Percentiles rank a stretch among this genome's conserved stretches.
These are phyloP conservation scores for Aproaerema taeniolella DNA, from an alignment of 2,888 invertebrate genomes.

Conservation along the genomic window DNA sequence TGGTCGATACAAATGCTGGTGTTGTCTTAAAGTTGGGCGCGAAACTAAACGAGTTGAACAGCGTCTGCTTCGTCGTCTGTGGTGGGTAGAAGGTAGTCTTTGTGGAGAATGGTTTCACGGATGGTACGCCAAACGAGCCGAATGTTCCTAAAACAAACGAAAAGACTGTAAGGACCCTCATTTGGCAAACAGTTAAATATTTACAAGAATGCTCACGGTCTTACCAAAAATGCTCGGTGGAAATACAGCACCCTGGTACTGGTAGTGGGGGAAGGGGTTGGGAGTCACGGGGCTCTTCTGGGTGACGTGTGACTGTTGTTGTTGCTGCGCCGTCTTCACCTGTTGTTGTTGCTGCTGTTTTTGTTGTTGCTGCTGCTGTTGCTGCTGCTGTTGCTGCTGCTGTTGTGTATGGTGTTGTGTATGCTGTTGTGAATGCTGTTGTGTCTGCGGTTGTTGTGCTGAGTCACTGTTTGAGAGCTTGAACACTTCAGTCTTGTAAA, in stretches of 20 bases:
- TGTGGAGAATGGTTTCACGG: conserved; percentile 65
- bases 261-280: conserved; percentile 51
- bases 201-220: conserved; percentile 15
- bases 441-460: conserved; percentile 34
- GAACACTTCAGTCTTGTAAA: conserved; percentile 61
- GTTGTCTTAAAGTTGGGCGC: conserved; percentile 55
- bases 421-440: too few relatives aligned
- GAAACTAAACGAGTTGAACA: conserved; percentile 60
- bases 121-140: conserved; percentile 77
- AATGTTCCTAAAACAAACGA: conserved; percentile 67
- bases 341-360: conserved; percentile 38
- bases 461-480: conserved; percentile 58
- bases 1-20: conserved; percentile 34
- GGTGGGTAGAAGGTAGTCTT: conserved; percentile 60
- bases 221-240: conserved; percentile 65
- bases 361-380: too few relatives aligned
- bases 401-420: conserved; percentile 49
- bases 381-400: too few relatives aligned
- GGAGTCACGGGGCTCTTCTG: conserved; percentile 39
- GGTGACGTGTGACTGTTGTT: conserved; percentile 36
- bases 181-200: too few relatives aligned
- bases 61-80: conserved; percentile 57
- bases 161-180: too few relatives aligned
- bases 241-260: conserved; percentile 53
- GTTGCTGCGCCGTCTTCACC: conserved; percentile 64